phyloP scores from a whole-genome alignment of 2,888 invertebrate species.

The Buathra laborator region DNA sequence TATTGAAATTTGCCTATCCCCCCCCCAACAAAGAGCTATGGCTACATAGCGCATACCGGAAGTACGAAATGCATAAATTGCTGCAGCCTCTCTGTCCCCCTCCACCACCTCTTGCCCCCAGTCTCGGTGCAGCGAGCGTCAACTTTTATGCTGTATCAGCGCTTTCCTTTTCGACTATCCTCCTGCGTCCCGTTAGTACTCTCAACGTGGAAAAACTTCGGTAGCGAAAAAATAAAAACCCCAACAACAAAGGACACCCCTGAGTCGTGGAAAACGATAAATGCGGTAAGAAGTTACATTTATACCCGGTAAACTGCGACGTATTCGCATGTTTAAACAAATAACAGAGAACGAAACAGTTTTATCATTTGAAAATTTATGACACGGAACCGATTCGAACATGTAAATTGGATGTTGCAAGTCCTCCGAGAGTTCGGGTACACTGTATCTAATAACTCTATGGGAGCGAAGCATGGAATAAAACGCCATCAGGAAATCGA shows the following conservation, averaged over 20 bases:
- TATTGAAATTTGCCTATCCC: slow-evolving; percentile 71
- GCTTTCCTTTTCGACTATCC: neutral
- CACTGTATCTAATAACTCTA: neutral
- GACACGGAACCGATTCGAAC: neutral
- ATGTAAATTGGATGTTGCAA: neutral
- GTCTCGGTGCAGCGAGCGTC: slow-evolving; percentile 36
- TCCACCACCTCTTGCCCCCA: neutral
- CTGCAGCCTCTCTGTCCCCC: slow-evolving; percentile 4
- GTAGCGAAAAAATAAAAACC: neutral
- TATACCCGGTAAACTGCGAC: too few relatives aligned
- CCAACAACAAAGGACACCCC: neutral
- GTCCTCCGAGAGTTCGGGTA: neutral
- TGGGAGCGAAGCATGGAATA: slow-evolving; percentile 16
- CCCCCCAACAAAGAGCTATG: slow-evolving; percentile 1
- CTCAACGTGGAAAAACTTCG: too few relatives aligned
- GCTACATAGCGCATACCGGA: slow-evolving; percentile 53
- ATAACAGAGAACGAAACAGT: too few relatives aligned
- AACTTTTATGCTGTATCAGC: slow-evolving; percentile 58
- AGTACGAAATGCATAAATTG: slow-evolving; percentile 67
- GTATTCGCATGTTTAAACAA: too few relatives aligned
- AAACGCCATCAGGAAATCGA: slow-evolving; percentile 47
- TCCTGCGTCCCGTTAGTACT: neutral
- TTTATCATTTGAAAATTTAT: neutral
- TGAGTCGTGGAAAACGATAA: too few relatives aligned
- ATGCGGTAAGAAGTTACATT: neutral